Percentiles rank a stretch among this genome's conserved stretches.
phyloP scores from a whole-genome alignment of 2,113 vertebrate species.

The Oreochromis spilurus region DNA sequence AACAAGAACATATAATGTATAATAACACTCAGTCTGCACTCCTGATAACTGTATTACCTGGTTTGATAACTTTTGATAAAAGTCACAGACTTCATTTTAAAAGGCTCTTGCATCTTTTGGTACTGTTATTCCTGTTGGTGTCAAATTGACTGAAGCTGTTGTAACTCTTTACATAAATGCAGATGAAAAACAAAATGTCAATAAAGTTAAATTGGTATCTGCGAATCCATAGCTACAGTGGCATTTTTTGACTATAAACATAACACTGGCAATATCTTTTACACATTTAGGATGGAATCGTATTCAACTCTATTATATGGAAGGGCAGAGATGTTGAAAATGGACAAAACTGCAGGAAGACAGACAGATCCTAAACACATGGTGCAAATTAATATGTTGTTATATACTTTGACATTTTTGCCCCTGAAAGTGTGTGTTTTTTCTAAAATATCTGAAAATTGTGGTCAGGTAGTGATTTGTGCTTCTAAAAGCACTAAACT shows the following conservation, averaged over 20 bases:
- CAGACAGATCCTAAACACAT: neutral
- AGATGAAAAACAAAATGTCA: neutral
- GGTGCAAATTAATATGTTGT: neutral
- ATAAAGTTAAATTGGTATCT: neutral
- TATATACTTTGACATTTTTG: neutral
- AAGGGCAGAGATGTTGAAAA: neutral
- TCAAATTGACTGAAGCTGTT: constrained; percentile 4
- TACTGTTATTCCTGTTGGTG: constrained; percentile 4
- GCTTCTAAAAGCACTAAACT: neutral
- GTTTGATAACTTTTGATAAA: neutral
- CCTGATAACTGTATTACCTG: neutral
- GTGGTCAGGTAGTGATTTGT: neutral
- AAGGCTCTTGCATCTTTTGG: neutral
- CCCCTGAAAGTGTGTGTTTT: neutral
- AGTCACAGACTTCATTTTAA: neutral
- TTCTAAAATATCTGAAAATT: neutral
- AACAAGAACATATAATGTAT: neutral
- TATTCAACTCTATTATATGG: neutral
- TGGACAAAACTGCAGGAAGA: neutral
- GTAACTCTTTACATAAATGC: neutral
- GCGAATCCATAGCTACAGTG: neutral
- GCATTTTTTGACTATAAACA: neutral
- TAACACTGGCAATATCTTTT: neutral
- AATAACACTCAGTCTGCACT: neutral
- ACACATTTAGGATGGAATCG: neutral